These are phyloP conservation scores for Colossoma macropomum DNA, from an alignment of 2,113 vertebrate species.

Conservation along the genomic window DNA sequence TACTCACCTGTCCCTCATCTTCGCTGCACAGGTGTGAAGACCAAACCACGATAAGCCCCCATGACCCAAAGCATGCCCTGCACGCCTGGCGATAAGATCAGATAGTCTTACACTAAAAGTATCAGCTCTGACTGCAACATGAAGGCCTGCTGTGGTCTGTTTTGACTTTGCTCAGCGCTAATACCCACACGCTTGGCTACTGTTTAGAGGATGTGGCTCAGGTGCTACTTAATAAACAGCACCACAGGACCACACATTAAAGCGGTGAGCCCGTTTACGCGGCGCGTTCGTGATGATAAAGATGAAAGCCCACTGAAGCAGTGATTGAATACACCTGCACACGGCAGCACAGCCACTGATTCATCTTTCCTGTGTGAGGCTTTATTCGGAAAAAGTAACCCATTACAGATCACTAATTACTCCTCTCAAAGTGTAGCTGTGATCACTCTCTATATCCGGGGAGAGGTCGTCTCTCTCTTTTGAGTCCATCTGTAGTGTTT, in stretches of 20 bases:
- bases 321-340: slow-evolving; percentile 29
- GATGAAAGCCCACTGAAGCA: slow-evolving; percentile 29
- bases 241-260: slow-evolving; percentile 15
- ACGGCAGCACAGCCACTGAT: neutral
- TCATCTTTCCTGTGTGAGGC: slow-evolving; percentile 6
- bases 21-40: slow-evolving; percentile 34
- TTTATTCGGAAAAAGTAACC: neutral
- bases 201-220: slow-evolving; percentile 17
- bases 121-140: neutral
- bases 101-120: slow-evolving; percentile 3
- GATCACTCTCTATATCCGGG: no score
- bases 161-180: neutral
- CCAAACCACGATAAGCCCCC: slow-evolving; percentile 29
- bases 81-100: slow-evolving; percentile 28
- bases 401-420: no score
- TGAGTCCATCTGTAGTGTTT: no score
- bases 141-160: neutral
- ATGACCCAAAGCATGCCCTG: neutral
- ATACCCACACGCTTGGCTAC: neutral
- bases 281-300: neutral
- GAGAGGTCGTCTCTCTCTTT: no score
- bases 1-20: slow-evolving; percentile 2
- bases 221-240: slow-evolving; percentile 21
- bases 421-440: no score
- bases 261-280: neutral